Evolutionary conservation across 2,797 vertebrate species (phyloP).

Genomic region (Petrocephalus sullivani): DNA sequence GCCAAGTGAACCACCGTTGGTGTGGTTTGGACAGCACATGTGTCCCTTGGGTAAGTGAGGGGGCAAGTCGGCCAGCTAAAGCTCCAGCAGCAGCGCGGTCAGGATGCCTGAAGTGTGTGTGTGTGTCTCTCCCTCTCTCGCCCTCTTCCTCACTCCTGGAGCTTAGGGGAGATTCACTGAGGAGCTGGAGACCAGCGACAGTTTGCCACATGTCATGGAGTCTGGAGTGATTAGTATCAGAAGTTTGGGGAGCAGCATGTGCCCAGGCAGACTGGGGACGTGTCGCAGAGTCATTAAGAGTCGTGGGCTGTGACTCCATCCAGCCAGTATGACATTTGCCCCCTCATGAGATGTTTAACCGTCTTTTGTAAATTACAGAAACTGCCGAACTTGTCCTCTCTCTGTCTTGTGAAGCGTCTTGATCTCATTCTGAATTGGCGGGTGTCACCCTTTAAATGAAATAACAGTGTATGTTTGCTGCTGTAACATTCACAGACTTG

Average conservation of each 20-base stretch:
- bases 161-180: neutral
- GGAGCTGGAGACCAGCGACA: neutral
- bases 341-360: neutral
- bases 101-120: neutral
- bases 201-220: neutral
- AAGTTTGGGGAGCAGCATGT: neutral
- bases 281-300: neutral
- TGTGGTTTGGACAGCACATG: neutral
- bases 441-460: neutral
- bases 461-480: neutral
- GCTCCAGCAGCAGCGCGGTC: too few species aligned
- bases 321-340: neutral
- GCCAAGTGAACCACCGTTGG: neutral
- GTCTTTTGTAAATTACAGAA: neutral
- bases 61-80: neutral
- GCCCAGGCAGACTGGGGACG: neutral
- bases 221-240: neutral
- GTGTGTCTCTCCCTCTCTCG: neutral
- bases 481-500: slow-evolving; percentile 4
- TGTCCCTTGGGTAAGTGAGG: slow-evolving; percentile 11
- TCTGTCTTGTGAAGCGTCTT: neutral
- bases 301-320: neutral
- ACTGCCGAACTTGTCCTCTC: neutral
- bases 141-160: neutral
- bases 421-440: neutral